Conservation (phyloP, 2,113 vertebrate species). For the Odocoileus hemionus region DNA sequence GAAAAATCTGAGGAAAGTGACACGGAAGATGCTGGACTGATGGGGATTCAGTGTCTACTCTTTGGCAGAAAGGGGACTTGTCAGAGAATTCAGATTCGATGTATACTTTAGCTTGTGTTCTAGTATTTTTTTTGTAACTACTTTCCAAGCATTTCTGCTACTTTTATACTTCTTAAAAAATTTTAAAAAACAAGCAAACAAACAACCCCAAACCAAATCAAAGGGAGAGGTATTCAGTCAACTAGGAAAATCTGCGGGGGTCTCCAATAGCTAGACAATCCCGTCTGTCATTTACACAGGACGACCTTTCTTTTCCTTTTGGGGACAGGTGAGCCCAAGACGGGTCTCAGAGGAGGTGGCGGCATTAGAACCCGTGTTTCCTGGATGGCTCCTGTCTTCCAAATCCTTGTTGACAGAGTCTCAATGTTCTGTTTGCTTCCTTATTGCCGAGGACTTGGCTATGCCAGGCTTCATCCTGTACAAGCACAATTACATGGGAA, state of each 20-base stretch:
- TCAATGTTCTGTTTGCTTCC: not conserved
- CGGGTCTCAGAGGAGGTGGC: not conserved
- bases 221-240: not conserved
- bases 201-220: not conserved
- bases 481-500: not conserved
- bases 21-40: rapidly evolving
- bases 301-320: not conserved
- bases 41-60: not conserved
- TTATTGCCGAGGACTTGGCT: not conserved
- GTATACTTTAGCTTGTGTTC: not conserved
- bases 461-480: not conserved
- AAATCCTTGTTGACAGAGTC: not conserved
- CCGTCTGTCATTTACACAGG: not conserved
- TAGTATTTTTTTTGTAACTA: not conserved
- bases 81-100: not conserved
- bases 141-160: not conserved
- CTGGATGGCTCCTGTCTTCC: not conserved
- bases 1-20: not conserved
- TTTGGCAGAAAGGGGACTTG: not conserved
- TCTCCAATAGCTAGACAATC: not conserved
- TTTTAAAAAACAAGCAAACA: not conserved
- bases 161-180: not conserved
- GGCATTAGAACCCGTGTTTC: not conserved
- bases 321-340: not conserved
- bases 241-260: not conserved